Conservation (phyloP, 2,888 invertebrate species). For the Nemotelus nigrinus region DNA sequence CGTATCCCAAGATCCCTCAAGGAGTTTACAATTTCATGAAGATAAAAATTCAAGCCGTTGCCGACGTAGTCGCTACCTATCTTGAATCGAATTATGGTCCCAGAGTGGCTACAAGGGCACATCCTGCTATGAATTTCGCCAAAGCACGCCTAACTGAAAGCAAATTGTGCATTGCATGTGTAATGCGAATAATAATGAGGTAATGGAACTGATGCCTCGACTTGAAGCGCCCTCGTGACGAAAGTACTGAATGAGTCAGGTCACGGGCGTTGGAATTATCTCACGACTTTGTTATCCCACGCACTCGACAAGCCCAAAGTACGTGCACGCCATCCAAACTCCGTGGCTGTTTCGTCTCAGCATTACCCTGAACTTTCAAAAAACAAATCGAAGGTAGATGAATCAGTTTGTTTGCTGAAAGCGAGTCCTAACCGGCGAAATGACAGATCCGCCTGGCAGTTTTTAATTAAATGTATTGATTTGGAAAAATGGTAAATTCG, state of each 20-base stretch:
- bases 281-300: conserved; percentile 39
- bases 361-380: too few relatives aligned
- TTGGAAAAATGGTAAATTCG: too few relatives aligned
- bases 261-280: conserved; percentile 37
- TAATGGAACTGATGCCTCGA: conserved; percentile 22
- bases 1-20: neutral
- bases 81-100: neutral
- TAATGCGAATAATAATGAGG: conserved; percentile 42
- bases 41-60: neutral
- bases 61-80: neutral
- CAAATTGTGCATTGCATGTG: conserved; percentile 28
- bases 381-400: too few relatives aligned
- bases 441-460: too few relatives aligned
- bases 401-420: too few relatives aligned
- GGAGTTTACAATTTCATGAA: neutral
- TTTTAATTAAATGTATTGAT: too few relatives aligned
- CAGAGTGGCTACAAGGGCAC: neutral
- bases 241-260: conserved; percentile 25
- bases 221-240: neutral
- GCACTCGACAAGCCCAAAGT: neutral
- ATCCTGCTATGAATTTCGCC: conserved; percentile 6
- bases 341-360: too few relatives aligned
- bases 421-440: too few relatives aligned
- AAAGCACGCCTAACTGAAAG: neutral
- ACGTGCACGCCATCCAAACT: conserved; percentile 11